phyloP scores from a whole-genome alignment of 1,140 invertebrate genomes.

The Musca vetustissima region DNA sequence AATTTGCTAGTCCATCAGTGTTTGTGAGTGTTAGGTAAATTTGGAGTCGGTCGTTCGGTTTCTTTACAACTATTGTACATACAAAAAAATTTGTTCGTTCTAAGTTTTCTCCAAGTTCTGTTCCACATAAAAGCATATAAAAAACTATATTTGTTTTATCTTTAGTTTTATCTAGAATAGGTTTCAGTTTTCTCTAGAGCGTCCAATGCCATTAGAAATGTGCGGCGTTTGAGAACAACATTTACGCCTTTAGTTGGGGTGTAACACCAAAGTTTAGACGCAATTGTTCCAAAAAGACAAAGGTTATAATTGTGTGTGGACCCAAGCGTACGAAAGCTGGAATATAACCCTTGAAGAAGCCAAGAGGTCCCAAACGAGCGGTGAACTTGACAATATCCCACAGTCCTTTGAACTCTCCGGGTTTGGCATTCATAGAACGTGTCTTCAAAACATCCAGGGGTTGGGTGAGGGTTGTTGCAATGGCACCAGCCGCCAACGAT shows the following conservation, averaged over 20 bases:
- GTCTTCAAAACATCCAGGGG: constrained; percentile 98
- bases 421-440: constrained; percentile 94
- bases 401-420: constrained; percentile 85
- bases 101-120: too few relatives aligned
- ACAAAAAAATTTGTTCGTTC: too few relatives aligned
- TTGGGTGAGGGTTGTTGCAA: constrained; percentile 95
- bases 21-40: too few relatives aligned
- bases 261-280: constrained; percentile 77
- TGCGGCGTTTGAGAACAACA: too few relatives aligned
- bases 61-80: too few relatives aligned
- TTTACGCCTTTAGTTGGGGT: not conserved
- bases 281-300: constrained; percentile 96
- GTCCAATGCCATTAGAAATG: too few relatives aligned
- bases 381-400: constrained; percentile 80
- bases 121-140: too few relatives aligned
- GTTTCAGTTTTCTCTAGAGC: constrained; percentile 2
- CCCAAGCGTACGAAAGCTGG: constrained; percentile 97
- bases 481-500: constrained; percentile 65
- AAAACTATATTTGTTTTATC: not conserved
- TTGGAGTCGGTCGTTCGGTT: too few relatives aligned
- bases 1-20: too few relatives aligned
- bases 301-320: constrained; percentile 96
- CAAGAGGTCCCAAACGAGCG: constrained; percentile 85
- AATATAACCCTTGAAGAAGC: constrained; percentile 97
- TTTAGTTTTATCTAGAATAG: constrained; percentile 2